Conservation (phyloP, 2,888 invertebrate genomes). For the Nephrotoma flavescens region DNA sequence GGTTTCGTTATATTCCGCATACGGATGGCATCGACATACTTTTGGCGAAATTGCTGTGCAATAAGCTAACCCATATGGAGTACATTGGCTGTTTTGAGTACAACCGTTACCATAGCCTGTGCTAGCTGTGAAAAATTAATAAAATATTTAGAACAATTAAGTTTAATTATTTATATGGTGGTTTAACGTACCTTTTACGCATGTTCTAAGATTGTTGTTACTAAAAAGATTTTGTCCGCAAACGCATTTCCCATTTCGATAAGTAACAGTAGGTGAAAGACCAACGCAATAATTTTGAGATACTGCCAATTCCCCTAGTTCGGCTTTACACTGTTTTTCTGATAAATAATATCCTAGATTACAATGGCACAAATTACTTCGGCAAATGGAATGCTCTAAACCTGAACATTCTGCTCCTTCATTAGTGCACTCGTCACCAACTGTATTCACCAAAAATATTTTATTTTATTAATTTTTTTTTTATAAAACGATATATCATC, state of each 20-base stretch:
- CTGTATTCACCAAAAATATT: neutral
- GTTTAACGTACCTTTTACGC: conserved; percentile 23
- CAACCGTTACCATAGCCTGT: conserved; percentile 25
- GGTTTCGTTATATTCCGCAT: conserved; percentile 24
- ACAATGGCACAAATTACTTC: conserved; percentile 24
- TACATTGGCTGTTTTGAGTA: conserved; percentile 28
- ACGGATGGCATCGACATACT: conserved; percentile 26
- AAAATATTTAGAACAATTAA: neutral
- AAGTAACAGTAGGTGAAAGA: conserved; percentile 19
- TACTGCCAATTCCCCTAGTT: conserved; percentile 29
- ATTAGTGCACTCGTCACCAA: conserved; percentile 11
- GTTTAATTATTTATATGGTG: neutral
- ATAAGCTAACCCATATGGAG: conserved; percentile 25
- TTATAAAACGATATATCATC: neutral
- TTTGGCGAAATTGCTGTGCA: conserved; percentile 21
- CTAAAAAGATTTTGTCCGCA: conserved; percentile 28
- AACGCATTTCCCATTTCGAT: conserved; percentile 21
- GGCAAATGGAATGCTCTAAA: conserved; percentile 26
- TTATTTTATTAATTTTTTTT: neutral
- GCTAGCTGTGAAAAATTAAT: conserved; percentile 14
- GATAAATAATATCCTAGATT: conserved; percentile 24
- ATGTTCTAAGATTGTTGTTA: conserved; percentile 23
- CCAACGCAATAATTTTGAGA: conserved; percentile 25
- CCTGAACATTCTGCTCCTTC: conserved; percentile 20
- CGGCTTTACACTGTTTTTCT: conserved; percentile 27